These are phyloP conservation scores for Chaitophorus viminalis DNA, from an alignment of 2,888 invertebrate species.

Conservation along the genomic window DNA sequence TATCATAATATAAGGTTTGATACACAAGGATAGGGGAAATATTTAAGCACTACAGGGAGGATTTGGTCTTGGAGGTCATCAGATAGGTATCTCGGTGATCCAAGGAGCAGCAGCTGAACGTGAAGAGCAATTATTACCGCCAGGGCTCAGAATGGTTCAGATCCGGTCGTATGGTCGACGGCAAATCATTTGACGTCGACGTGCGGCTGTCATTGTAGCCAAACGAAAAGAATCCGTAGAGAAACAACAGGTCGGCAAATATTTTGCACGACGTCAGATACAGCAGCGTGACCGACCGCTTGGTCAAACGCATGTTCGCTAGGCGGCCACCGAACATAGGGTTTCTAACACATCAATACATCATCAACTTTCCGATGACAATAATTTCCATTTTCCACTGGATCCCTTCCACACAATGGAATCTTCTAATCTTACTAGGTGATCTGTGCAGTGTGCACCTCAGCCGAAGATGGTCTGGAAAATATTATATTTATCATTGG, in stretches of 20 bases:
- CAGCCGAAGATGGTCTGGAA: too few relatives aligned
- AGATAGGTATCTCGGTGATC: neutral
- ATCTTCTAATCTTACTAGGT: too few relatives aligned
- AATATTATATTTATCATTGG: too few relatives aligned
- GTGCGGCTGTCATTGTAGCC: conserved; percentile 70
- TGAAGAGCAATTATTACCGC: conserved; percentile 7
- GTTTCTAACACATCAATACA: neutral
- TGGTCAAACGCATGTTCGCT: neutral
- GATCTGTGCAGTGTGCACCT: too few relatives aligned
- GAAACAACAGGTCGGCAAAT: conserved; percentile 66
- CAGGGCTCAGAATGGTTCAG: conserved; percentile 68
- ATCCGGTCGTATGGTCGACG: conserved; percentile 70
- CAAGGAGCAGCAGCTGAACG: neutral
- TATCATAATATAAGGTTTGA: too few relatives aligned
- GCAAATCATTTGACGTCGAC: conserved; percentile 71
- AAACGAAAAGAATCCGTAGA: conserved; percentile 74
- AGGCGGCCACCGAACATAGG: neutral
- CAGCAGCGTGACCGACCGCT: conserved; percentile 22
- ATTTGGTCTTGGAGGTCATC: neutral
- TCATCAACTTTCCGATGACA: too few relatives aligned
- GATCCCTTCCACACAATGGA: too few relatives aligned
- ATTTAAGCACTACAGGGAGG: too few relatives aligned
- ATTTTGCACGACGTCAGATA: conserved; percentile 38
- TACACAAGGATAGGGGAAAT: too few relatives aligned
- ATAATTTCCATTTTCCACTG: too few relatives aligned